A percentile compares a stretch with the other conserved stretches of the same genome.
Evolutionary conservation across 2,888 invertebrate species (phyloP).

Genomic region (Leucophora obtusa): DNA sequence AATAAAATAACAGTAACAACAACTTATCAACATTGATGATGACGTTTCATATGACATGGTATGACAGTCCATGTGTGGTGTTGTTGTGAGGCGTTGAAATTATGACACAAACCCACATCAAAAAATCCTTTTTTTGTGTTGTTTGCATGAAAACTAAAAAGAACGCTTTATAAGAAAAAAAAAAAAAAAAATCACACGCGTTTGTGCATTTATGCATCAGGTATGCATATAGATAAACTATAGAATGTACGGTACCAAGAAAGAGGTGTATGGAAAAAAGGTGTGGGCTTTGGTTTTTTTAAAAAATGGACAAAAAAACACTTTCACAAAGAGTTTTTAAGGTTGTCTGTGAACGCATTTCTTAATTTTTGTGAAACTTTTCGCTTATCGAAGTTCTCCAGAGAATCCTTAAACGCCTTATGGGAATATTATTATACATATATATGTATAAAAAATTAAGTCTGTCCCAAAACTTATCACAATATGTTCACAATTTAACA

Average conservation of each 20-base stretch:
- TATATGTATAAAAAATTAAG: background rate
- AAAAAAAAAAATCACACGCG: slow-evolving; percentile 43
- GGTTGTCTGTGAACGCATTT: slow-evolving; percentile 15
- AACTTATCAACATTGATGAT: slow-evolving; percentile 53
- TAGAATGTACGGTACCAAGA: slow-evolving; percentile 17
- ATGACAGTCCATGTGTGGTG: slow-evolving; percentile 54
- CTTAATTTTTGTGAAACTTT: slow-evolving; percentile 19
- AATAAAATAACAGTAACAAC: slow-evolving; percentile 23
- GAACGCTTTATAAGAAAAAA: slow-evolving; percentile 6
- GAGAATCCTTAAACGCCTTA: slow-evolving; percentile 27
- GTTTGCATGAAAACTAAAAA: slow-evolving; percentile 24
- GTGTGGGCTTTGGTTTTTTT: slow-evolving; percentile 40
- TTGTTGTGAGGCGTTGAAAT: slow-evolving; percentile 63
- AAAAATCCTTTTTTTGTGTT: slow-evolving; percentile 7
- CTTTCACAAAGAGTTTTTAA: slow-evolving; percentile 50
- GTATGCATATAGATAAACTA: background rate
- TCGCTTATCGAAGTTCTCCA: slow-evolving; percentile 47
- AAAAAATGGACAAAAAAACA: slow-evolving; percentile 20
- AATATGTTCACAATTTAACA: no score
- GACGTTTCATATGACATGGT: slow-evolving; percentile 57
- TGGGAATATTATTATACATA: slow-evolving; percentile 13
- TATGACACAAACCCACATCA: slow-evolving; percentile 65
- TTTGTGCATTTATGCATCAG: background rate
- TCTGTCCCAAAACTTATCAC: no score
- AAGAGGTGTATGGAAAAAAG: slow-evolving; percentile 40